Evolutionary conservation across 2,113 vertebrate genomes (phyloP), one percentile per base, ranked within the genome.

Genomic region (Cacatua alba): DNA sequence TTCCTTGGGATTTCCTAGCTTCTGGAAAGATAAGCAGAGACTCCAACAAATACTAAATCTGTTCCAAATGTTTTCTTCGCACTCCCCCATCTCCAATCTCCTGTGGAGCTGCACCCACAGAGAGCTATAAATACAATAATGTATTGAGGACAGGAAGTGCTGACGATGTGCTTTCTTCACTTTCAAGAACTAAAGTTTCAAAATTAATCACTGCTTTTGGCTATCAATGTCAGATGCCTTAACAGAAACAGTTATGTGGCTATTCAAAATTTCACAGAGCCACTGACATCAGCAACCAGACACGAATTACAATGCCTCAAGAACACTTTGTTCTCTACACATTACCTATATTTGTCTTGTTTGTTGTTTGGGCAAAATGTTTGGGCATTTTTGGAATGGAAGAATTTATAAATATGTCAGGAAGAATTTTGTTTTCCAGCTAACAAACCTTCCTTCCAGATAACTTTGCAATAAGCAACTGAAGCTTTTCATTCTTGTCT

Each of bases 31-130:
- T 17, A 67, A 83, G 33, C 5, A 10, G 26, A 77, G 72, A 84
- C 80, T 96, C 41, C 24, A 74, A 85, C 35, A 90, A 81, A 84
- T 15, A 88, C 20, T 46, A 88, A 86, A 88, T 48, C 29, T 75
- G 39, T 92, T 92, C 51, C 71, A 94, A 88, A 93, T 81, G 76
- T 93, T 93, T 92, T 93, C 48, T 93, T 93, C 60, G 84, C 81
- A 94, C 80, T 94, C 80, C 55, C 29, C 20, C 89, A 76, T 71
- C 29, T 82, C 43, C 51, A 81, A 3, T 79, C 72, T 88, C 65
- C 74, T 68, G 25, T 82, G 39, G 43, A 91, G 62, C 43, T 89
- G 72, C 48, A 95, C 69, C 33, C 91, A 79, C 64, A 64, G 69
- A 91, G 17, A 68, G 60, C 39, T 94, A 92, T 79, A 92, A 88